phyloP scores from a whole-genome alignment of 2,113 vertebrate species.

The Toxotes jaculatrix region DNA sequence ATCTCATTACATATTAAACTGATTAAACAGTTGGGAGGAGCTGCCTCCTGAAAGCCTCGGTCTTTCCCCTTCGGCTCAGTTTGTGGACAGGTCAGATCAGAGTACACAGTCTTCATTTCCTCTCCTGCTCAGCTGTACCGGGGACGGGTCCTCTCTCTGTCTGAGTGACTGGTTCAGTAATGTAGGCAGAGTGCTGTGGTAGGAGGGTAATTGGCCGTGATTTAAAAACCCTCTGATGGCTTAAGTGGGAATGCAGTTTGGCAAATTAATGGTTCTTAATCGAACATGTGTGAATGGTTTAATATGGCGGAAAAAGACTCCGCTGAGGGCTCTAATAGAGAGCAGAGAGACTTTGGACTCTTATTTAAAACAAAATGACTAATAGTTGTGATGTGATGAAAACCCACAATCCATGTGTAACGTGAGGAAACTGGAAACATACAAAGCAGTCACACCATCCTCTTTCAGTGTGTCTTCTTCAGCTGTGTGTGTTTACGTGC shows the following conservation, averaged over 20 bases:
- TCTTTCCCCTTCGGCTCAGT: neutral
- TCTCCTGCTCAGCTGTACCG: slow-evolving; percentile 20
- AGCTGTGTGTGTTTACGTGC: too few species aligned
- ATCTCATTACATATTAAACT: too few species aligned
- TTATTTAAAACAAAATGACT: slow-evolving; percentile 2
- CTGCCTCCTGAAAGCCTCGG: too few species aligned
- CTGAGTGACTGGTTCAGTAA: slow-evolving; percentile 69
- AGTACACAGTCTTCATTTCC: neutral
- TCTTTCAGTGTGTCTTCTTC: too few species aligned
- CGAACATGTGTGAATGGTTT: slow-evolving; percentile 70
- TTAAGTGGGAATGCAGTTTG: slow-evolving; percentile 69
- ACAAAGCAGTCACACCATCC: too few species aligned
- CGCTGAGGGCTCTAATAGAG: slow-evolving; percentile 43
- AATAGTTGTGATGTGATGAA: neutral
- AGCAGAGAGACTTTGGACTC: neutral
- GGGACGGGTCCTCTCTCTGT: slow-evolving; percentile 21
- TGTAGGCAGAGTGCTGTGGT: slow-evolving; percentile 68
- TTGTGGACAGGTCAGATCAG: slow-evolving; percentile 1
- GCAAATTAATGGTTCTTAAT: slow-evolving; percentile 74
- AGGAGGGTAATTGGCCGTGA: slow-evolving; percentile 76
- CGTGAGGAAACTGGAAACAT: too few species aligned
- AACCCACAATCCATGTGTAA: too few species aligned
- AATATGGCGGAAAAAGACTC: slow-evolving; percentile 66
- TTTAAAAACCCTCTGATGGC: slow-evolving; percentile 76
- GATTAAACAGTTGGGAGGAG: too few species aligned